Base-by-base conservation (phyloP, 2,113 vertebrate species). In the Gopherus evgoodei region DNA sequence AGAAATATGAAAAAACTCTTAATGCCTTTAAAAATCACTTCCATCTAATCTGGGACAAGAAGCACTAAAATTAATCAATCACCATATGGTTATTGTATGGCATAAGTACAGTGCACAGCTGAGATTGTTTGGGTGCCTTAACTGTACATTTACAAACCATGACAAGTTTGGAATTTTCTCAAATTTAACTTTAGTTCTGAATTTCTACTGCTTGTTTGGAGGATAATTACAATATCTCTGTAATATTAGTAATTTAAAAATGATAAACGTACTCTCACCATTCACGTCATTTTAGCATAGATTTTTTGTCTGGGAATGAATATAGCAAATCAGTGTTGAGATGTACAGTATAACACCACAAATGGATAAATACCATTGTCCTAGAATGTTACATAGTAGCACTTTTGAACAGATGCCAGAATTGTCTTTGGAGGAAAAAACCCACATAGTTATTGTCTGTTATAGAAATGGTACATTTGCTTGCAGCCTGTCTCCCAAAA, bases 21-120 rank as follows among this genome's bases (percentile, higher is more conserved):
- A 53, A 81, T 24, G 1, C 9, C 29, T 86, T 69, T 56, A 54
- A 86, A 95, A 88, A 14, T 6, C 65, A 0, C 0, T 69, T 82
- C 31, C 59, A 14, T 4, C 56, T 13, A 78, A 25, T 38, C 14
- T 14, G 54, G 52, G n/a, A 49, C 16, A 0, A 0, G n/a, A 78
- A 62, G 11, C 12, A 82, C 22, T 38, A 59, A 54, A 79, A 65
- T 65, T 16, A 6, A 65, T 65, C 17, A 62, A 35, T 62, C 59
- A 31, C 14, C 62, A 17, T 14, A 65, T 65, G 29, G 11, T 62
- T 62, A 16, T 35, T 31, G 29, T 13, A 31, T 35, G 7, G 62
- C 13, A 65, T 1, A 7, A 78, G 47, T 3, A 44, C 6, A 89
- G 6, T 19, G 24, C 17, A 21, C 53, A 89, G 24, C 19, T 47